Conservation (phyloP, 2,797 vertebrate species). For the Schizopygopsis pylzovi region DNA sequence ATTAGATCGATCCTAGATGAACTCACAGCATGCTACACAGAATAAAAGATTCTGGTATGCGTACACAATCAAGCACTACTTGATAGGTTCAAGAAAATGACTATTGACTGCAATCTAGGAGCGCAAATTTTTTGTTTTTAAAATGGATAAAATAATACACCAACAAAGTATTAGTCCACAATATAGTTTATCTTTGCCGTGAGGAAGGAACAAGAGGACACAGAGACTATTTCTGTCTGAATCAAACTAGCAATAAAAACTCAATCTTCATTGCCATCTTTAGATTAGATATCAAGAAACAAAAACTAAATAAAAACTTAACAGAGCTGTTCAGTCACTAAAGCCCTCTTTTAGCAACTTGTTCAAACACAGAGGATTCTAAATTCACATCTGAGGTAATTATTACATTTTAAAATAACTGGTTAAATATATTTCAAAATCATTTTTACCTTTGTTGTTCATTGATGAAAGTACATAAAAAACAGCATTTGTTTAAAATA, state of each 20-base stretch:
- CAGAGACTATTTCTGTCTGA: slow-evolving; percentile 4
- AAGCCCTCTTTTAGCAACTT: background rate
- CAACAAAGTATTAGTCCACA: background rate
- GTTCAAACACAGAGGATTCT: background rate
- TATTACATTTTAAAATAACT: background rate
- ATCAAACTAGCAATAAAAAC: background rate
- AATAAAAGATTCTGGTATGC: background rate
- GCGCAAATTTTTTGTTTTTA: background rate
- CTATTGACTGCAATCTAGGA: background rate
- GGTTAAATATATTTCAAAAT: background rate
- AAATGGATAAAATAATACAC: background rate
- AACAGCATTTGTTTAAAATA: background rate
- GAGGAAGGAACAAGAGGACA: background rate
- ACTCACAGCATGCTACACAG: background rate
- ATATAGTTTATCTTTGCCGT: background rate
- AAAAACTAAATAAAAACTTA: background rate
- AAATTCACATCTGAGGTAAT: background rate
- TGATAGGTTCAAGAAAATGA: background rate
- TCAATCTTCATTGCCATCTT: background rate
- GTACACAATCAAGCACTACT: background rate
- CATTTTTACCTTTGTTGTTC: background rate
- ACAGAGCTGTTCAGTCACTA: background rate
- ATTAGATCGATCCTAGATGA: background rate
- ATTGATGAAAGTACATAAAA: background rate
- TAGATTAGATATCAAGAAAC: background rate